phyloP scores from a whole-genome alignment of 2,888 invertebrate species.

The Nebria brevicollis region DNA sequence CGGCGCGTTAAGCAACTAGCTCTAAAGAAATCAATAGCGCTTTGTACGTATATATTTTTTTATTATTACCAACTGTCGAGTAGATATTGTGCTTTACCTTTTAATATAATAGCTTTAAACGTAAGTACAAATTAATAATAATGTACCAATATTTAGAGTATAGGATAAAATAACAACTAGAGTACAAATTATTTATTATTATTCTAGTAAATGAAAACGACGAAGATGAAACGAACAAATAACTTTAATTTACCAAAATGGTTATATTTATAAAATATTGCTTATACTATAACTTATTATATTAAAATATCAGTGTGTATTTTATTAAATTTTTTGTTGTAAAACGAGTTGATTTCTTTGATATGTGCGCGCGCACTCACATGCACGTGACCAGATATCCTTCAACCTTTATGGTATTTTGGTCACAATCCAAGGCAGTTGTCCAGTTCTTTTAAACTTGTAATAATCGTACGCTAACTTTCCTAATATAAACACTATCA shows the following conservation, averaged over 20 bases:
- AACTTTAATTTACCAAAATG: neutral
- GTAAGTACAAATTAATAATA: too few species aligned
- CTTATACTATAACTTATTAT: neutral
- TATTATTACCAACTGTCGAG: neutral
- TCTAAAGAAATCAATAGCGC: conserved; percentile 32
- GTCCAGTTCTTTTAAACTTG: conserved; percentile 80
- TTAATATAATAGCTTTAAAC: too few species aligned
- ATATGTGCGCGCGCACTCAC: neutral
- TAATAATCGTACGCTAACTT: conserved; percentile 86
- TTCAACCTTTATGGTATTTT: conserved; percentile 71
- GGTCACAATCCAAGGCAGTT: conserved; percentile 84
- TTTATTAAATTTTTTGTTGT: neutral
- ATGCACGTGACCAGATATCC: neutral
- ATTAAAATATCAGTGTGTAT: neutral
- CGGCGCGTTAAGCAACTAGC: conserved; percentile 53
- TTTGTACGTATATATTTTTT: neutral
- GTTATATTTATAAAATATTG: neutral
- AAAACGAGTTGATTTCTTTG: neutral
- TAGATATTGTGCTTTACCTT: too few species aligned
- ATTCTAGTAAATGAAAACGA: neutral
- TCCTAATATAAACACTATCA: conserved; percentile 77
- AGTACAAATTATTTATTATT: neutral
- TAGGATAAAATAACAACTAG: too few species aligned
- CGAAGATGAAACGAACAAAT: neutral
- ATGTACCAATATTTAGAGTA: too few species aligned